Evolutionary conservation across 1,140 invertebrate genomes (phyloP), one percentile per base, ranked within the genome.

Genomic region (Drosophila bocqueti): DNA sequence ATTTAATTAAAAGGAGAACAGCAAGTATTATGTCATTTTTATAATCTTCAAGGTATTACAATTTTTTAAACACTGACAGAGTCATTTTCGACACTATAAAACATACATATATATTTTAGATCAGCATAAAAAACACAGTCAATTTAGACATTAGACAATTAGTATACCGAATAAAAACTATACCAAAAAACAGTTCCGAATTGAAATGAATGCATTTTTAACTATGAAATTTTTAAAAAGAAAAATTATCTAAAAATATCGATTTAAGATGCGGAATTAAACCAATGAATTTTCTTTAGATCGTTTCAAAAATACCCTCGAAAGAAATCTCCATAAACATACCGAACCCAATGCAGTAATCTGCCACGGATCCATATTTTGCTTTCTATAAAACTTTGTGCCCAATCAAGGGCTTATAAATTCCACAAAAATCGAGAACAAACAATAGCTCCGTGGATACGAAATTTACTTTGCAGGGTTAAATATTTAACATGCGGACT

Each of bases 401-500:
- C 47, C 31, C 13, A 43, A 50, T 54, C 21, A 26, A 36, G 40
- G n/a, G 16, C 63, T 52, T 45, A 45, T 15, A 26, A 40, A 54
- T 24, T 50, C 8, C 18, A 54, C 36, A 42, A 72, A 59, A 49
- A 59, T 71, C 43, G 21, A 15, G 36, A 34, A 26, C 52, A 49
- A 71, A 59, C 69, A 59, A 50, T 29, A n/a, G 43, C 26, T 29
- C 43, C 18, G 21, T 71, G 50, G 26, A 34, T 24, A 34, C 43
- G 16, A 57, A 72, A 73, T 49, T 36, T 60, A 50, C 67, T 72
- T 55, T 42, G n/a, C 43, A 47, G 58, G 67, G 54, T 49, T 73
- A 72, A 73, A 73, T 72, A 73, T 73, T 73, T 42, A 73, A 50
- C 42, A 73, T 72, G 36, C n/a, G 50, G 69, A 38, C 69, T 47